Evolutionary conservation across 1,140 invertebrate species (phyloP), one percentile per base, ranked within the genome.

Genomic region (Eupeodes corollae): DNA sequence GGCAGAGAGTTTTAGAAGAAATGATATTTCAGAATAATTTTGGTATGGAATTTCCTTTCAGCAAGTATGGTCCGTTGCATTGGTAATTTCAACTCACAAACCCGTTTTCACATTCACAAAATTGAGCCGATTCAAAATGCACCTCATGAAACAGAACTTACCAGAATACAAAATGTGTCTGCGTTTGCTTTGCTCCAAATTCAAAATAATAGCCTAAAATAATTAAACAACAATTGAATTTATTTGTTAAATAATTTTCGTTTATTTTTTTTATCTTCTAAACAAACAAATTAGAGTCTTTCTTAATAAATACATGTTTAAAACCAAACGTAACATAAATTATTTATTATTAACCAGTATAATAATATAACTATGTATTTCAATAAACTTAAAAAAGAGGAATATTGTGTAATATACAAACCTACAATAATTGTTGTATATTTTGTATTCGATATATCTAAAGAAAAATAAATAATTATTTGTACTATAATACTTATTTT

Each of bases 141-240:
- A 35, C 8, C 43, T 48, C 14, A 55, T 42, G 51, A 50, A 57
- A 34, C 30, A 55, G 18, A 50, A 56, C 42, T 56, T 59, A 16
- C 47, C 48, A 19, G 58, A 16, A 41, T 64, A 13, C 55, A 62
- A 41, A 62, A 56, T 35, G 35, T 64, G 6, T 54, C 54, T 6
- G 46, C 49, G 16, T 62, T 57, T 45, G 46, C 53, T 38, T 47
- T 64, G 49, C 46, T 55, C 44, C 61, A 64, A 53, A 57, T 56
- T 44, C 37, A 51, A 19, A 30, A 35, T 12, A 15, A 42, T 15
- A 31, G 12, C 16, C 42, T 18, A 42, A 42, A 35, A 54, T 49
- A 51, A 46, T 30, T 52, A 45, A 54, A 33, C 33, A 33, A 39
- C 32, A 38, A 12, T 49, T 37, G 21, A 26, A 26, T 26, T 42